phyloP scores from a whole-genome alignment of 2,888 invertebrate genomes.

The Cantharis rufa region DNA sequence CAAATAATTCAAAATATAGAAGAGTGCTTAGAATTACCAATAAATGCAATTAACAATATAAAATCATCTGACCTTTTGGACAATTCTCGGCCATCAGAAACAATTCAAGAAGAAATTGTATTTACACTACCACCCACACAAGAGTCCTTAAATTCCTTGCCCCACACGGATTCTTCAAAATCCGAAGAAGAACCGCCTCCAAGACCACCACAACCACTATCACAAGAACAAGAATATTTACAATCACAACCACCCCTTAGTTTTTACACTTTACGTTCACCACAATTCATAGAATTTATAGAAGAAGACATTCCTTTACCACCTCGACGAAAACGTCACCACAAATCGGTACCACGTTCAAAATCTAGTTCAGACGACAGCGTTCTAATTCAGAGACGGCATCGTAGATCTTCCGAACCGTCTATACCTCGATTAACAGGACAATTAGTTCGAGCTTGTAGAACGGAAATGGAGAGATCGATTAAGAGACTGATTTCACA shows the following conservation, averaged over 20 bases:
- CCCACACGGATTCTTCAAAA: conserved; percentile 19
- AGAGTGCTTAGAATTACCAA: not conserved
- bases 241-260: conserved; percentile 54
- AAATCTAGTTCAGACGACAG: conserved; percentile 46
- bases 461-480: conserved; percentile 65
- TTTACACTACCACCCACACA: conserved; percentile 7
- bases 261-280: conserved; percentile 51
- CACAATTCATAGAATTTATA: conserved; percentile 46
- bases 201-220: conserved; percentile 52
- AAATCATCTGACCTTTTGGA: not conserved
- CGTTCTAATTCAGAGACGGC: conserved; percentile 34
- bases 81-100: not conserved
- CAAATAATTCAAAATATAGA: conserved; percentile 8
- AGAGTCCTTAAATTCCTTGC: conserved; percentile 6
- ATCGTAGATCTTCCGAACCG: conserved; percentile 61
- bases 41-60: not conserved
- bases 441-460: conserved; percentile 73
- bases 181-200: conserved; percentile 50
- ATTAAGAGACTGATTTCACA: conserved; percentile 71
- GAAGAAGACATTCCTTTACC: conserved; percentile 53
- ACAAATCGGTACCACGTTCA: conserved; percentile 40
- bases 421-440: conserved; percentile 71
- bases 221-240: conserved; percentile 39
- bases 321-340: conserved; percentile 58
- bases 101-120: not conserved